Evolutionary conservation across 2,797 vertebrate species (phyloP), one percentile per base, ranked within the genome.

Genomic region (Micropoecilia bifurca): DNA sequence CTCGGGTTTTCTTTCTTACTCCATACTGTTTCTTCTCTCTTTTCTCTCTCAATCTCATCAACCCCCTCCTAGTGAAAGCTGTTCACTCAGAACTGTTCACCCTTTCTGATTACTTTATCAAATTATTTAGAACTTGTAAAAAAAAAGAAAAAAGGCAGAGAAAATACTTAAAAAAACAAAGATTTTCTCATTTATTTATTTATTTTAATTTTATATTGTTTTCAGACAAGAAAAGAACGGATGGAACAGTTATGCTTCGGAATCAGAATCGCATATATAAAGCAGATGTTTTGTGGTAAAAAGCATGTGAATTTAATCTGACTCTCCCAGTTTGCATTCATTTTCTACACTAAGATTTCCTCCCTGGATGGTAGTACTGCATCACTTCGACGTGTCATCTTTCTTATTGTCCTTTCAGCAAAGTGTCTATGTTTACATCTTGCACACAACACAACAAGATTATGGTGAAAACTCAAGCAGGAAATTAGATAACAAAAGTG

Each of bases 401-500:
- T 50, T 57, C 71, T 77, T 68, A 76, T 72, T 50, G 36, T n/a
- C 45, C 59, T 80, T 28, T 76, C 45, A 16, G 2, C 55, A 43
- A 63, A 45, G 4, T 82, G 28, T 57, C 68, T 71, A 9, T 75
- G 43, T 74, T 77, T 69, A 84, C 66, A 80, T 63, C 10, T 39
- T 71, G 47, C 48, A 43, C 30, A 68, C 25, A 12, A 28, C 73
- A 74, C 80, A 80, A 78, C 41, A 59, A 71, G 76, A 88, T 86
- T 80, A 85, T 48, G 39, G 73, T 47, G 68, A 78, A 50, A 81
- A 66, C 80, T 48, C 66, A 83, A 47, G 78, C 69, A 76, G 55
- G 41, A 76, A 80, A 87, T 82, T 71, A 76, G 78, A 83, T 86
- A 81, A 80, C 78, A 71, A 43, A 85, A 45, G 73, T 71, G 20